Evolutionary conservation across 2,797 vertebrate genomes (phyloP).

Genomic region (Chiloscyllium punctatum): DNA sequence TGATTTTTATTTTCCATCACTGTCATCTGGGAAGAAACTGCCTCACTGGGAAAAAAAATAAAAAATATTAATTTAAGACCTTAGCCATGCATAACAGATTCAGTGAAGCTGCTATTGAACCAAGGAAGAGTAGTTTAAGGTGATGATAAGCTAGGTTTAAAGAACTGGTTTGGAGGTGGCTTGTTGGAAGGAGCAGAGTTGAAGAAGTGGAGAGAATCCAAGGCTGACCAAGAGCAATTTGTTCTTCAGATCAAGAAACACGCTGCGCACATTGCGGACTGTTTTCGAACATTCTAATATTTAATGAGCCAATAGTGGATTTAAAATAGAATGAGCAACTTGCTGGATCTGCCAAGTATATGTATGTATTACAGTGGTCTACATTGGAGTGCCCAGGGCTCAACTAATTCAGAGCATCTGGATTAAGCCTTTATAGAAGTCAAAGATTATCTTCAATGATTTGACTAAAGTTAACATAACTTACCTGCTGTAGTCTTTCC

Average conservation of each 20-base stretch:
- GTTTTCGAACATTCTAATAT: not conserved
- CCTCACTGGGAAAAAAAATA: too few relatives aligned
- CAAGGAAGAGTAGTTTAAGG: too few relatives aligned
- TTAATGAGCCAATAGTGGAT: not conserved
- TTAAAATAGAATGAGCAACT: not conserved
- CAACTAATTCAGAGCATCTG: not conserved
- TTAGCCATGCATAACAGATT: not conserved
- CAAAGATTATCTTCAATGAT: not conserved
- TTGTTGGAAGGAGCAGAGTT: not conserved
- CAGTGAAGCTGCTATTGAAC: not conserved
- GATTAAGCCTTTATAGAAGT: conserved; percentile 36
- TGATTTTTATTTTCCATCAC: too few relatives aligned
- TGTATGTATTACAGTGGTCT: not conserved
- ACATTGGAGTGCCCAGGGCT: not conserved
- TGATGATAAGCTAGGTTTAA: not conserved
- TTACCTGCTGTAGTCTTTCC: conserved; percentile 48
- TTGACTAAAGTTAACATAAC: not conserved
- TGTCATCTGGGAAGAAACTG: too few relatives aligned
- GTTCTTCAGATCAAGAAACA: not conserved
- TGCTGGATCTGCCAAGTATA: not conserved
- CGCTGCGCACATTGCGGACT: not conserved
- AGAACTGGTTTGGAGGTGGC: not conserved
- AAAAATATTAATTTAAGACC: too few relatives aligned
- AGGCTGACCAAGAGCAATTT: not conserved
- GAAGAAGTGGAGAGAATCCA: not conserved